These are phyloP conservation scores for Zaprionus taronus DNA, from an alignment of 1,140 invertebrate species.

Conservation along the genomic window DNA sequence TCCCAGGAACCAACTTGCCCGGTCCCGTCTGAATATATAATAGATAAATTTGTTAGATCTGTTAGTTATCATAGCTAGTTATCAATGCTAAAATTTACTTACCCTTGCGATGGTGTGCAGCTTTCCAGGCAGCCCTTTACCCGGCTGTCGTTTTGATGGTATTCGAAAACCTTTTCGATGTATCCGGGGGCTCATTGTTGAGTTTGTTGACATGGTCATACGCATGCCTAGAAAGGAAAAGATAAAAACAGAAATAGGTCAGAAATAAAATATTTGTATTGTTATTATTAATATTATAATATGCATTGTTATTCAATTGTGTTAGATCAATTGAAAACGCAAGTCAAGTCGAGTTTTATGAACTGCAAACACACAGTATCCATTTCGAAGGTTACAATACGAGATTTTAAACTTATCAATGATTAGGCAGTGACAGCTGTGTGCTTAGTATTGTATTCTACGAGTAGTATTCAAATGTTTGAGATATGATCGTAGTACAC, in stretches of 20 bases:
- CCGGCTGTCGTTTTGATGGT: conserved; percentile 85
- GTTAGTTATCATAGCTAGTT: background rate
- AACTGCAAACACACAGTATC: too few species aligned
- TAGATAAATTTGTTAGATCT: background rate
- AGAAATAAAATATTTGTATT: too few species aligned
- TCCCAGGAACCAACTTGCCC: conserved; percentile 85
- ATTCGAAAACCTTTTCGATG: conserved; percentile 87
- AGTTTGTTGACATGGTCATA: conserved; percentile 89
- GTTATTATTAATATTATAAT: too few species aligned
- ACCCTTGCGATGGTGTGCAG: conserved; percentile 83
- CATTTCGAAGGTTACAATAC: too few species aligned
- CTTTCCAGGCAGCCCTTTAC: conserved; percentile 86
- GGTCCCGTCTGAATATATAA: conserved; percentile 67
- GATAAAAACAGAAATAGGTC: conserved; percentile 28
- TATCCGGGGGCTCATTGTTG: conserved; percentile 87
- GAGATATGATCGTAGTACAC: too few species aligned
- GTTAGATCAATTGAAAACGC: background rate
- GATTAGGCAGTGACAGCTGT: too few species aligned
- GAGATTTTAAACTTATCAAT: too few species aligned
- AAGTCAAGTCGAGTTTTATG: too few species aligned
- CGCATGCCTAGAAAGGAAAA: conserved; percentile 86
- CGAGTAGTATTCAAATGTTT: too few species aligned
- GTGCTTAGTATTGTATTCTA: too few species aligned
- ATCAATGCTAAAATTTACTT: conserved; percentile 19
- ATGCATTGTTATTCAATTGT: too few species aligned